Evolutionary conservation across 2,888 invertebrate species (phyloP), one percentile per base, ranked within the genome.

Genomic region (Diogma glabrata): DNA sequence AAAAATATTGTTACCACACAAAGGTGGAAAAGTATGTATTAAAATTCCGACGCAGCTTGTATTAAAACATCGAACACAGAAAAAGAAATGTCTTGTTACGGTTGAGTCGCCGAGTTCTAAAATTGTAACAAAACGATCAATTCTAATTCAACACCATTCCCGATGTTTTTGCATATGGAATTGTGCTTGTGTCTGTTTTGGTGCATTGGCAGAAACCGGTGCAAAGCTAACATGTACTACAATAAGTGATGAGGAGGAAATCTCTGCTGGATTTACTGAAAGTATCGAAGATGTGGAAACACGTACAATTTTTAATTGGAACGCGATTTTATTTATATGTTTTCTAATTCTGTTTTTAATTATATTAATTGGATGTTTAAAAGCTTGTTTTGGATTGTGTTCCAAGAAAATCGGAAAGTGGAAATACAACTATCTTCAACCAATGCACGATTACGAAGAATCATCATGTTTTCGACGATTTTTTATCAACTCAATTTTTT

Each of bases 81-180:
- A 8, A 5, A 30, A 5, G 4, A 5, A 22, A 22, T 23, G 14
- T 43, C 23, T 52, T 58, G 59, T 59, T 52, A 48, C 55, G 52
- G 56, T 59, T 8, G 30, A 28, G 40, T 48, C 46, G 7, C 19
- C 36, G 50, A 49, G 51, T 2, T 33, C 55, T 52, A 52, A 54
- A 53, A 53, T 57, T 49, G 54, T 60, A 24, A 52, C 60, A 19
- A 52, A 52, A 50, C 61, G 67, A 23, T 22, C 56, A 14, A 56
- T 67, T 53, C 55, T 57, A 12, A 54, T 66, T 24, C 59, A 62
- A 51, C 56, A 57, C n/a, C 54, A 58, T 47, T 54, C 57, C 9
- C 62, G 67, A 40, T 67, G 67, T 52, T 59, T 67, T 40, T 67
- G 67, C 54, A 52, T 66, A 9, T 65, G 64, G 64, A 57, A 63